These are phyloP conservation scores for Pogoniulus pusillus DNA, from an alignment of 2,797 vertebrate species.

Conservation along the genomic window DNA sequence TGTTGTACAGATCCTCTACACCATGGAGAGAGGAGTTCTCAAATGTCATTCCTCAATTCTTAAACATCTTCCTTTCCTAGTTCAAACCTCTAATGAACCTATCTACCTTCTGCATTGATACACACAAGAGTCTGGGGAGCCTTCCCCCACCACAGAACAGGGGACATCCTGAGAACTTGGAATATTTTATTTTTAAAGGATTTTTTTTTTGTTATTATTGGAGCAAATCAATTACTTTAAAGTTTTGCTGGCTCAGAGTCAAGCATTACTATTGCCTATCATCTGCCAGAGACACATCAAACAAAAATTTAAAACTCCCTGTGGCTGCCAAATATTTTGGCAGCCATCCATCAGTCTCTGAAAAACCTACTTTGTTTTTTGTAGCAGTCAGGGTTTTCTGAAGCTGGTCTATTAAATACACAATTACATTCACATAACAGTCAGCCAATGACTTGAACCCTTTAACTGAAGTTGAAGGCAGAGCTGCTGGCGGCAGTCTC, in stretches of 20 bases:
- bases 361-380: slow-evolving; percentile 21
- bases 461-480: not conserved
- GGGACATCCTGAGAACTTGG: not conserved
- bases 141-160: not conserved
- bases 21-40: not conserved
- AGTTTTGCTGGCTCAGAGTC: not conserved
- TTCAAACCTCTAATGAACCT: not conserved
- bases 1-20: not conserved
- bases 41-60: not conserved
- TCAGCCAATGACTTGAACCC: not conserved
- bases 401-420: slow-evolving; percentile 29
- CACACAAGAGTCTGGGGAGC: not conserved
- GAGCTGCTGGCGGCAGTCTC: not conserved
- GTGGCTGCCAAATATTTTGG: slow-evolving; percentile 44
- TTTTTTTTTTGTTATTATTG: not conserved
- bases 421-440: slow-evolving; percentile 44
- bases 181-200: not conserved
- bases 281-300: slow-evolving; percentile 26
- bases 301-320: slow-evolving; percentile 3
- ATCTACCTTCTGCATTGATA: not conserved
- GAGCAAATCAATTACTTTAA: slow-evolving; percentile 40
- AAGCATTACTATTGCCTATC: not conserved
- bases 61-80: not conserved
- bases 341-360: not conserved
- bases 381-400: not conserved